Percentiles rank a stretch among this genome's conserved stretches.
Conservation (phyloP, 2,113 vertebrate species). For the Zosterops lateralis region DNA sequence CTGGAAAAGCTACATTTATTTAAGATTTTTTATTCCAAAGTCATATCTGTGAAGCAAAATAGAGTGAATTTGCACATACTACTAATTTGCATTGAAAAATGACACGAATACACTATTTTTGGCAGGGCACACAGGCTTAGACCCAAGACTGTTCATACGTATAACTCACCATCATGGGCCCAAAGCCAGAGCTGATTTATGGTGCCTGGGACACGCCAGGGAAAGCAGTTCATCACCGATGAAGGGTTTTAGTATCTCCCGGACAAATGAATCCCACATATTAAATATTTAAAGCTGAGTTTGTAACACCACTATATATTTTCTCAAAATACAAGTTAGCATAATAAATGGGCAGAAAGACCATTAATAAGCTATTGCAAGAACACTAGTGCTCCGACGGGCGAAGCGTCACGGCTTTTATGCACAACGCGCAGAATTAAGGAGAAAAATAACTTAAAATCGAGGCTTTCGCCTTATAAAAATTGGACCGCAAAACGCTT, state of each 20-base stretch:
- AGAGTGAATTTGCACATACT: not conserved
- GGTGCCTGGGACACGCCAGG: not conserved
- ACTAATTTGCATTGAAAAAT: slow-evolving; percentile 5
- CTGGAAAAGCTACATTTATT: not conserved
- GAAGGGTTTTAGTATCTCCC: slow-evolving; percentile 46
- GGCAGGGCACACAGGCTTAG: not conserved
- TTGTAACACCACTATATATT: slow-evolving; percentile 34
- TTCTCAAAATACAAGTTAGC: slow-evolving; percentile 49
- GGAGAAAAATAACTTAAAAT: not conserved
- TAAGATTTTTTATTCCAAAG: not conserved
- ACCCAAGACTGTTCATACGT: not conserved
- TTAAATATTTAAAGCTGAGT: slow-evolving; percentile 54
- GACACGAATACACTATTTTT: not conserved
- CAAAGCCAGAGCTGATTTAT: slow-evolving; percentile 49
- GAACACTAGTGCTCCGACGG: not conserved
- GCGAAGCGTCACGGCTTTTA: not conserved
- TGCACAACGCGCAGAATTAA: not conserved
- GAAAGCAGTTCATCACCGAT: slow-evolving; percentile 14
- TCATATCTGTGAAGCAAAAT: not conserved
- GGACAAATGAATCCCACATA: slow-evolving; percentile 48
- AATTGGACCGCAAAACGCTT: accelerated
- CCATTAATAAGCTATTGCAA: not conserved
- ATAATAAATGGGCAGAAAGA: not conserved
- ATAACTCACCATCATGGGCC: not conserved
- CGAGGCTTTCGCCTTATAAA: not conserved